phyloP scores from a whole-genome alignment of 2,113 vertebrate species.

The Petroica traversi region DNA sequence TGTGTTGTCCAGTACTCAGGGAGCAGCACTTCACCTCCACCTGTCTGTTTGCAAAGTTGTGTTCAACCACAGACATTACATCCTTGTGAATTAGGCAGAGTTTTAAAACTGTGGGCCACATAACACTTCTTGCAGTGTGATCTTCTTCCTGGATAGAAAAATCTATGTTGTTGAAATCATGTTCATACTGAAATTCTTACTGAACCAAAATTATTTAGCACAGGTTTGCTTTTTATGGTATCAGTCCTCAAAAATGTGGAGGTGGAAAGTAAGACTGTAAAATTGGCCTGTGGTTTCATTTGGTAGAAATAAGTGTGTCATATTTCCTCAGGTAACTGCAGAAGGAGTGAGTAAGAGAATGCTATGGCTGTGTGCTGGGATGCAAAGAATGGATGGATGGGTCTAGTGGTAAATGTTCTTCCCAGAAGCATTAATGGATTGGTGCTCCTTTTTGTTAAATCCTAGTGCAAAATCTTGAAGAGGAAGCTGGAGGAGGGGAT shows the following conservation, averaged over 20 bases:
- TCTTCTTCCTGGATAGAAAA: not conserved
- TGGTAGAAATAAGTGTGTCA: not conserved
- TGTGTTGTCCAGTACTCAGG: not conserved
- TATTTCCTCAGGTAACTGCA: not conserved
- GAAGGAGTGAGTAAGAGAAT: not conserved
- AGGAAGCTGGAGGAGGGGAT: conserved; percentile 88
- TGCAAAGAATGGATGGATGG: not conserved
- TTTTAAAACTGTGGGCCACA: not conserved
- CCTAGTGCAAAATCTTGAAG: conserved; percentile 87
- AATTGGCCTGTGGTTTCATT: not conserved
- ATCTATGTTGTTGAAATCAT: not conserved
- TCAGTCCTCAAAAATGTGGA: not conserved
- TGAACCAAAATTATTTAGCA: not conserved
- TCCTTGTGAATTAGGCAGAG: not conserved
- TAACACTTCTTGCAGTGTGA: not conserved
- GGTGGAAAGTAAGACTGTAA: not conserved
- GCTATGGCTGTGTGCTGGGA: not conserved
- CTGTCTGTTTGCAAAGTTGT: not conserved
- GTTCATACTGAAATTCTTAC: not conserved
- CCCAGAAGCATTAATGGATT: not conserved
- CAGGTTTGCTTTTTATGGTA: not conserved
- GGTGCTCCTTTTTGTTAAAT: not conserved
- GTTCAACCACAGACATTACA: not conserved
- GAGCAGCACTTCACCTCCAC: not conserved
- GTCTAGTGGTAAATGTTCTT: not conserved